Percentiles rank a stretch among this genome's conserved stretches.
phyloP scores from a whole-genome alignment of 2,113 vertebrate species.

The Kryptolebias marmoratus region DNA sequence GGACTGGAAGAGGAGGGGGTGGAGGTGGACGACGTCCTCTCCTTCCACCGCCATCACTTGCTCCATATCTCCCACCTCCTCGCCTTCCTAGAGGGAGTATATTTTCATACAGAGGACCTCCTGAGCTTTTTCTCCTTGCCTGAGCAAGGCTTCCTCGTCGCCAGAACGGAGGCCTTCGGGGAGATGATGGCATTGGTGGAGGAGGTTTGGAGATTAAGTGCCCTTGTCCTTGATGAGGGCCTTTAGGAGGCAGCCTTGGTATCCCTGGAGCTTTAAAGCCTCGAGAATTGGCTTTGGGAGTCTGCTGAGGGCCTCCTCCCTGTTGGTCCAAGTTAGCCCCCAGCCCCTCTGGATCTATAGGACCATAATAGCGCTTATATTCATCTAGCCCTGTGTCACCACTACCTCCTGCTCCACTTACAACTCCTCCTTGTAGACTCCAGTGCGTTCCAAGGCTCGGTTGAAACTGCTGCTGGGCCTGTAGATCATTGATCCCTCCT shows the following conservation, averaged over 20 bases:
- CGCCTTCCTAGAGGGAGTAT: constrained; percentile 80
- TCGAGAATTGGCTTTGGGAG: constrained; percentile 73
- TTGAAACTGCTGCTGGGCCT: constrained; percentile 73
- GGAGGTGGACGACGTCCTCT: constrained; percentile 75
- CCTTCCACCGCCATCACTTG: constrained; percentile 68
- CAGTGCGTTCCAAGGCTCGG: constrained; percentile 75
- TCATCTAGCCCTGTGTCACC: constrained; percentile 83
- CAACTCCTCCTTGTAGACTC: constrained; percentile 62
- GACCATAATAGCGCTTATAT: constrained; percentile 91
- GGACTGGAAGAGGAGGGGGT: constrained; percentile 79
- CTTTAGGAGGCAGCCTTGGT: constrained; percentile 71
- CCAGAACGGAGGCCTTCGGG: constrained; percentile 78
- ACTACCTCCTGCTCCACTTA: constrained; percentile 43
- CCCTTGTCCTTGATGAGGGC: constrained; percentile 54
- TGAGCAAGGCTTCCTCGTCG: constrained; percentile 77
- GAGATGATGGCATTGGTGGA: constrained; percentile 71
- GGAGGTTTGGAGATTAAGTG: constrained; percentile 73
- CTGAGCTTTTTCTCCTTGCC: constrained; percentile 76
- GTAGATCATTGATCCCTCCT: constrained; percentile 75
- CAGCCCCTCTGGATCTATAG: constrained; percentile 90
- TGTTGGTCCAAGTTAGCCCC: constrained; percentile 76
- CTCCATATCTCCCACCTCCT: constrained; percentile 81
- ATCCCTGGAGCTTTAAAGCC: constrained; percentile 74
- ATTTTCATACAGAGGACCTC: constrained; percentile 81
- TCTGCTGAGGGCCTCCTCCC: constrained; percentile 71